Conservation (phyloP, 2,113 vertebrate species). For the Chloebia gouldiae region DNA sequence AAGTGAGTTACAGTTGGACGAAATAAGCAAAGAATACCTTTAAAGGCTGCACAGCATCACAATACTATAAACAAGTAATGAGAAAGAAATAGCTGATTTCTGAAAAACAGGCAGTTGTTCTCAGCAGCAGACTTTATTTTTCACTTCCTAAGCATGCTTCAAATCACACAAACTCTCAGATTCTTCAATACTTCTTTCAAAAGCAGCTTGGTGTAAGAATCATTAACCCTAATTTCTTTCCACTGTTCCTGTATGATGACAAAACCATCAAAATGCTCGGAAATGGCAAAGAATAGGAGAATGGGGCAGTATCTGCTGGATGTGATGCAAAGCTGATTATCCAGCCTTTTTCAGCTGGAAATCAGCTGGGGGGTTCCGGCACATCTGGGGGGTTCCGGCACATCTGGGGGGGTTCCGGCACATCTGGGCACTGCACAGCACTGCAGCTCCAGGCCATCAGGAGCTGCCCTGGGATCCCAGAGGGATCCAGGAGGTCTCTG, state of each 20-base stretch:
- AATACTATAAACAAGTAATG: neutral
- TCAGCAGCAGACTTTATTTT: neutral
- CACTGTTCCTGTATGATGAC: neutral
- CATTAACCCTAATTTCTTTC: neutral
- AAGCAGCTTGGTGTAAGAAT: neutral
- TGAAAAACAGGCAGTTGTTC: neutral
- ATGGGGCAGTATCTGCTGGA: neutral
- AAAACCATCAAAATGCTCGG: neutral
- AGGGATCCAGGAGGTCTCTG: neutral
- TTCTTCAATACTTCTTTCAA: neutral
- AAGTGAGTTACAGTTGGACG: neutral
- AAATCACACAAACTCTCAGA: neutral
- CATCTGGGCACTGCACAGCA: neutral
- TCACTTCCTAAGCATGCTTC: neutral
- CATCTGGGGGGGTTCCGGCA: too few species aligned
- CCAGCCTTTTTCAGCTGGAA: neutral
- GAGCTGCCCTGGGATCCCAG: fast-evolving
- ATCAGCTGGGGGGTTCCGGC: neutral
- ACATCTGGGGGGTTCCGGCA: neutral
- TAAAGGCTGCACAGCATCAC: neutral
- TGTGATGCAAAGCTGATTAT: fast-evolving
- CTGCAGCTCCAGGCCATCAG: neutral
- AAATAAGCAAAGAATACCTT: neutral
- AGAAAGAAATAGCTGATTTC: neutral
- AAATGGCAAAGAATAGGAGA: neutral